phyloP scores from a whole-genome alignment of 2,797 vertebrate genomes.

The Pipistrellus pygmaeus region DNA sequence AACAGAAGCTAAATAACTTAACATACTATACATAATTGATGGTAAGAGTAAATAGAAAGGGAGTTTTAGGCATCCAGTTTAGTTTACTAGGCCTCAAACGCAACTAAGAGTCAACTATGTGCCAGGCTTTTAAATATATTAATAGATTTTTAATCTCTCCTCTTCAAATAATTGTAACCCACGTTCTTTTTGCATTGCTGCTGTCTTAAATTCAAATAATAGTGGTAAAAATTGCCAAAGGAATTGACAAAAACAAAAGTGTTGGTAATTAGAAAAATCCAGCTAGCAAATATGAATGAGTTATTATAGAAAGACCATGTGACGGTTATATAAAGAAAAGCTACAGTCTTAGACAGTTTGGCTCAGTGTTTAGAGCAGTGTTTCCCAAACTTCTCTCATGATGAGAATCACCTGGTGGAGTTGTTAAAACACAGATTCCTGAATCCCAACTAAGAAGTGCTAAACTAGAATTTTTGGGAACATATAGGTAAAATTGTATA shows the following conservation, averaged over 20 bases:
- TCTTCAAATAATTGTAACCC: conserved; percentile 23
- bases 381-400: too few species aligned
- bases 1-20: conserved; percentile 53
- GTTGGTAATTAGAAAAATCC: conserved; percentile 1
- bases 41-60: conserved; percentile 1
- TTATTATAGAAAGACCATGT: not conserved
- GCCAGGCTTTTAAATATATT: not conserved
- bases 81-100: conserved; percentile 15
- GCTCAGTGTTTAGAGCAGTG: too few species aligned
- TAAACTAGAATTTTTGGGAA: too few species aligned
- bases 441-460: too few species aligned
- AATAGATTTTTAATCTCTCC: conserved; percentile 32
- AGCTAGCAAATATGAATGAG: not conserved
- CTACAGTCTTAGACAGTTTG: too few species aligned
- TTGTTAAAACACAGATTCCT: too few species aligned
- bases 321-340: too few species aligned
- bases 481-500: too few species aligned
- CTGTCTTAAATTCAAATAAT: conserved; percentile 42
- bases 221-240: conserved; percentile 15
- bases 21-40: conserved; percentile 13
- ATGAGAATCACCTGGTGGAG: too few species aligned
- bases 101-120: not conserved
- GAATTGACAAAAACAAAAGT: conserved; percentile 10
- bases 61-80: not conserved
- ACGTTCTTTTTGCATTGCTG: not conserved